Conservation (phyloP, 2,797 vertebrate genomes). For the Notoglanidium macrostoma region DNA sequence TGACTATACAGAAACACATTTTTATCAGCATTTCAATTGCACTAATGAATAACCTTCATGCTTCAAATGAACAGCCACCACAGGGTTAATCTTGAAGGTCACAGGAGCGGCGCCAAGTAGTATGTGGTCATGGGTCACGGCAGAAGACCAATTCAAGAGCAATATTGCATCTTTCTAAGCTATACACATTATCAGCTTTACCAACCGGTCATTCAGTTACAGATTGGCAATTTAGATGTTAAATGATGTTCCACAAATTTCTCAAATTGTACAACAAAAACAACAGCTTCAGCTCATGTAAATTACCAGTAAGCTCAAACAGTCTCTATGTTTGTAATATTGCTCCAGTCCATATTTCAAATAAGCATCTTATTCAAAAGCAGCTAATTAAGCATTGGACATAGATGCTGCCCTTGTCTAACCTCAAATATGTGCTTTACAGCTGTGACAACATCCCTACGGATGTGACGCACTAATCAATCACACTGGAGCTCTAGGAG, state of each 20-base stretch:
- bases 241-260: background rate
- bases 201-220: background rate
- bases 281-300: background rate
- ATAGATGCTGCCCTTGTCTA: conserved; percentile 23
- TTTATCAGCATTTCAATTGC: conserved; percentile 49
- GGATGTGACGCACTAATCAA: conserved; percentile 39
- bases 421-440: conserved; percentile 22
- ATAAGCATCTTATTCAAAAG: background rate
- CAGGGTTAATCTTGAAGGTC: conserved; percentile 83
- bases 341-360: background rate
- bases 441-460: conserved; percentile 10
- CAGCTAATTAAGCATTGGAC: conserved; percentile 7
- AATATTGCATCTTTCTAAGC: conserved; percentile 55
- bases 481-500: conserved; percentile 53
- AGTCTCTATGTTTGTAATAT: background rate
- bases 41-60: conserved; percentile 69
- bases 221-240: background rate
- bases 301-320: background rate
- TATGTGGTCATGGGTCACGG: conserved; percentile 71
- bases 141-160: conserved; percentile 65
- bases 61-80: conserved; percentile 78
- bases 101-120: conserved; percentile 70
- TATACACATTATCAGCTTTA: conserved; percentile 49
- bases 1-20: conserved; percentile 46
- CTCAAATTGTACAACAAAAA: background rate